These are phyloP conservation scores for Apis cerana DNA, from an alignment of 1,140 invertebrate species.

Conservation along the genomic window DNA sequence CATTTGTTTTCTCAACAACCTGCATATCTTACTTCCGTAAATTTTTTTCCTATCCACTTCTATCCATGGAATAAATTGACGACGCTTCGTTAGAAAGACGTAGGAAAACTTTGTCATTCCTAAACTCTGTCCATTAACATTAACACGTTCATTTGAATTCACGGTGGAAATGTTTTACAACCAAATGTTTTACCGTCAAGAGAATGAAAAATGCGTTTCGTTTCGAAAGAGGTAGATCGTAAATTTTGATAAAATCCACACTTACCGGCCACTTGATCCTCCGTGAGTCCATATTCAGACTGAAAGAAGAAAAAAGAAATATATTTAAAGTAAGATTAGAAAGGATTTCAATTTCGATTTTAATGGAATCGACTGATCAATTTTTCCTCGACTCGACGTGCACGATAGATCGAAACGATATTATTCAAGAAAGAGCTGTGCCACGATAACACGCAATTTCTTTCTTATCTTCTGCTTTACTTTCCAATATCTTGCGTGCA, in stretches of 20 bases:
- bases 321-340: background rate
- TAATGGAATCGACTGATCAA: too few relatives aligned
- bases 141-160: background rate
- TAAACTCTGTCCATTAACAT: background rate
- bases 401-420: too few relatives aligned
- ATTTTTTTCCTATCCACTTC: too few relatives aligned
- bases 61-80: background rate
- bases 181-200: background rate
- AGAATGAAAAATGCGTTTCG: background rate
- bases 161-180: background rate
- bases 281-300: conserved; percentile 92
- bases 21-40: too few relatives aligned
- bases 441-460: too few relatives aligned
- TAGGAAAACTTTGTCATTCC: conserved; percentile 9
- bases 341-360: background rate
- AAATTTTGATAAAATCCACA: conserved; percentile 26
- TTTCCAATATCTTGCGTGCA: too few relatives aligned
- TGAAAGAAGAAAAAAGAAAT: conserved; percentile 80
- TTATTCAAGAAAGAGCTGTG: too few relatives aligned
- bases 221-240: background rate
- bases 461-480: too few relatives aligned
- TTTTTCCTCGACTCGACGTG: too few relatives aligned
- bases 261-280: conserved; percentile 91
- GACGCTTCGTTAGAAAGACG: background rate
- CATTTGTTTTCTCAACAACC: too few relatives aligned